Conservation (phyloP, 1,140 invertebrate species). For the Saccostrea glomerata region DNA sequence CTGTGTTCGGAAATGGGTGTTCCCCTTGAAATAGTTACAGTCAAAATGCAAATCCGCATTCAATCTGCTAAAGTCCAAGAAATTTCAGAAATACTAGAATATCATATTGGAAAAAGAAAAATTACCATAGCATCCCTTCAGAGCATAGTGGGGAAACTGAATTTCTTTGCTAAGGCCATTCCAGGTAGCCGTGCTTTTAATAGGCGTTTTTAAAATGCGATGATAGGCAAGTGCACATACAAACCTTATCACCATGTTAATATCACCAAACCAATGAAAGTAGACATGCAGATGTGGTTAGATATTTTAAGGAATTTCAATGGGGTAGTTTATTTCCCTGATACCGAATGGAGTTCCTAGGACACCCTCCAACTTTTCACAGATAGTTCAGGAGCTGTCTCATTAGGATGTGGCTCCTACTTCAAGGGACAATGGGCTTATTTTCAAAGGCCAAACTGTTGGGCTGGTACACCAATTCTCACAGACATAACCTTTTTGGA, state of each 20-base stretch:
- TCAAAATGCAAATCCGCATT: constrained; percentile 35
- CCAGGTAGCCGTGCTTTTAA: constrained; percentile 40
- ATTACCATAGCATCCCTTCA: constrained; percentile 36
- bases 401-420: constrained; percentile 41
- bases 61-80: background rate
- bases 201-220: constrained; percentile 35
- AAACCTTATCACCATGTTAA: constrained; percentile 44
- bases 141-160: constrained; percentile 50
- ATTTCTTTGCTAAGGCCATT: constrained; percentile 44
- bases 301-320: constrained; percentile 40
- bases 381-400: constrained; percentile 36
- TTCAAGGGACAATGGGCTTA: background rate
- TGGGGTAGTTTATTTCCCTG: constrained; percentile 40
- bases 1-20: constrained; percentile 34
- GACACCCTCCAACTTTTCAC: constrained; percentile 37
- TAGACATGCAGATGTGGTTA: constrained; percentile 43
- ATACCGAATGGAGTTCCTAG: background rate
- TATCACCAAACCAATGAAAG: constrained; percentile 34
- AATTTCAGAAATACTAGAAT: background rate
- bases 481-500: constrained; percentile 48
- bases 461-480: background rate
- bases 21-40: constrained; percentile 46
- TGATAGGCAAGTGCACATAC: constrained; percentile 42
- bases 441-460: constrained; percentile 20
- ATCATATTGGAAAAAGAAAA: constrained; percentile 28